Conservation (phyloP, 2,113 vertebrate genomes). For the Oceanites oceanicus region DNA sequence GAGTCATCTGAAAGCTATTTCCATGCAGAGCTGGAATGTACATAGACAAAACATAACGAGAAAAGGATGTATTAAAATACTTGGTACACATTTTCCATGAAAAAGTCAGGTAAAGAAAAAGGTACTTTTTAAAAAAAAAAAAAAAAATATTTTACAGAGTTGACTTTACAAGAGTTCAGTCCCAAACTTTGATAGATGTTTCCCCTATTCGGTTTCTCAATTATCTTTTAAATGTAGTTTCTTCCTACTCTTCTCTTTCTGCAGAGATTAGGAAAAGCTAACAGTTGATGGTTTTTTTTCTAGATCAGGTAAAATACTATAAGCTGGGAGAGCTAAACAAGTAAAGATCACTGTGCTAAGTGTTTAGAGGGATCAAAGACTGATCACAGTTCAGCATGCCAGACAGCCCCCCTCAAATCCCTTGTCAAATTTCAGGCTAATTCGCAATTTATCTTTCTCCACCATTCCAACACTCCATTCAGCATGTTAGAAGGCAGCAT, state of each 20-base stretch:
- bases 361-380: background rate
- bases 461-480: background rate
- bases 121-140: background rate
- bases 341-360: background rate
- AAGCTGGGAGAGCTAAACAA: background rate
- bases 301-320: background rate
- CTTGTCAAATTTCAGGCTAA: background rate
- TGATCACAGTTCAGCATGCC: background rate
- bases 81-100: background rate
- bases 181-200: background rate
- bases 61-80: background rate
- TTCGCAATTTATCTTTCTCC: background rate
- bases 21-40: background rate
- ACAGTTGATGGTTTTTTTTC: background rate
- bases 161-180: background rate
- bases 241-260: background rate
- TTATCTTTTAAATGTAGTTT: background rate
- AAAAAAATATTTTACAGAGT: background rate
- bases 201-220: background rate
- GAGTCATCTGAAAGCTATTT: background rate
- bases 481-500: background rate
- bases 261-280: background rate
- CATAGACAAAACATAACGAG: background rate
- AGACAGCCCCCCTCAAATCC: background rate
- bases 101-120: background rate